Percentiles rank a stretch among this genome's conserved stretches.
phyloP scores from a whole-genome alignment of 2,888 invertebrate species.

The Ectropis crepuscularia region DNA sequence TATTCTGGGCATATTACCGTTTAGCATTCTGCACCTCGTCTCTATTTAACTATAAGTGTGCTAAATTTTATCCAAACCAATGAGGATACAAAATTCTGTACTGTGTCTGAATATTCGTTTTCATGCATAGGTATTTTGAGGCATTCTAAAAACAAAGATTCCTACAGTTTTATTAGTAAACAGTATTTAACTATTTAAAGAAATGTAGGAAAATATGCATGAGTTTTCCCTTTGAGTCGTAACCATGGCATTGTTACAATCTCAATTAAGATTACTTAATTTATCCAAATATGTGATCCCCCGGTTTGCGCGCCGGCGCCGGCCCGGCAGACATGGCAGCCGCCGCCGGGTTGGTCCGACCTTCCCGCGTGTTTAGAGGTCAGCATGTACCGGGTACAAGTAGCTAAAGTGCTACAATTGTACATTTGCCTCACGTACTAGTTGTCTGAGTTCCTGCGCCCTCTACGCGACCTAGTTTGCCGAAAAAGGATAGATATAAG shows the following conservation, averaged over 20 bases:
- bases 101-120: too few relatives aligned
- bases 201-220: too few relatives aligned
- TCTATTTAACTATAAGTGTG: too few relatives aligned
- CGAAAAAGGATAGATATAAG: constrained; percentile 35
- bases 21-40: too few relatives aligned
- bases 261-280: constrained; percentile 1
- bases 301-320: constrained; percentile 3
- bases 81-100: too few relatives aligned
- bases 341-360: constrained; percentile 27
- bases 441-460: constrained; percentile 46
- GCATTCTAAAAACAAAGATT: too few relatives aligned
- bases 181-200: too few relatives aligned
- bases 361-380: constrained; percentile 39
- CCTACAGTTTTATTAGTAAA: too few relatives aligned
- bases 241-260: neutral
- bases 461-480: constrained; percentile 51
- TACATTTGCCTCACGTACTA: constrained; percentile 53
- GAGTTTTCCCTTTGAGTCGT: too few relatives aligned
- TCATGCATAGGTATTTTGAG: too few relatives aligned
- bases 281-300: constrained; percentile 16
- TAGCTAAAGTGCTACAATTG: constrained; percentile 42
- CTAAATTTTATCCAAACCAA: too few relatives aligned
- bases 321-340: constrained; percentile 15
- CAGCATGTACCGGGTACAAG: constrained; percentile 24
- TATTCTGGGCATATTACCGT: too few relatives aligned